Evolutionary conservation across 2,797 vertebrate genomes (phyloP), one percentile per base, ranked within the genome.

Genomic region (Garrulus glandarius): DNA sequence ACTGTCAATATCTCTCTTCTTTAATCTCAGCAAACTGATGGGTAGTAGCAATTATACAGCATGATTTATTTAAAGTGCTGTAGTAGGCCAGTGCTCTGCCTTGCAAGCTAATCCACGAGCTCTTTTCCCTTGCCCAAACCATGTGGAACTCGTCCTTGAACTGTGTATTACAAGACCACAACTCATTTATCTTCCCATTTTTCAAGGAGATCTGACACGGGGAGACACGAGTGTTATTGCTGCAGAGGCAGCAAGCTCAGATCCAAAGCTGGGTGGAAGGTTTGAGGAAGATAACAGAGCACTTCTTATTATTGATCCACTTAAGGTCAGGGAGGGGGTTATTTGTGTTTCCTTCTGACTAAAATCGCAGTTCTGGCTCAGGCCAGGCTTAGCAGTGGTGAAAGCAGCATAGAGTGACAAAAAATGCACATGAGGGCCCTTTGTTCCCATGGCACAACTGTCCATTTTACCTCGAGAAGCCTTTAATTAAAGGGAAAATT

Each of bases 21-120:
- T 91, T 89, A 93, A 96, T 97, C 95, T 96, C 93, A 95, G 79
- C 87, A 92, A 96, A 94, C 63, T 96, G 85, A 97, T 96, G 97
- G 88, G 92, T 96, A 92, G 95, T 94, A 97, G 91, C 91, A 97
- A 96, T 97, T 96, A 96, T 10, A 44, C 30, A 47, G 79, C 77
- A 81, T 89, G 93, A 97, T 98, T 97, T 97, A 93, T 96, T 94
- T 96, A 63, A 97, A 96, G 64, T 92, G 83, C 95, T 96, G 78
- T 87, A 97, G 93, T 43, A 97, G 84, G 80, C 46, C 63, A 15
- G 19, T 89, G 56, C 79, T 65, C 78, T 95, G 94, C 92, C 93
- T 96, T 93, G 93, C 63, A 87, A 85, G 37, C 50, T 97, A 93
- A 96, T 96, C 92, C 81, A 92, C 0, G 4, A 96, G 60, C 32